These are phyloP conservation scores for Iguana delicatissima DNA, from an alignment of 2,797 vertebrate species.

Conservation along the genomic window DNA sequence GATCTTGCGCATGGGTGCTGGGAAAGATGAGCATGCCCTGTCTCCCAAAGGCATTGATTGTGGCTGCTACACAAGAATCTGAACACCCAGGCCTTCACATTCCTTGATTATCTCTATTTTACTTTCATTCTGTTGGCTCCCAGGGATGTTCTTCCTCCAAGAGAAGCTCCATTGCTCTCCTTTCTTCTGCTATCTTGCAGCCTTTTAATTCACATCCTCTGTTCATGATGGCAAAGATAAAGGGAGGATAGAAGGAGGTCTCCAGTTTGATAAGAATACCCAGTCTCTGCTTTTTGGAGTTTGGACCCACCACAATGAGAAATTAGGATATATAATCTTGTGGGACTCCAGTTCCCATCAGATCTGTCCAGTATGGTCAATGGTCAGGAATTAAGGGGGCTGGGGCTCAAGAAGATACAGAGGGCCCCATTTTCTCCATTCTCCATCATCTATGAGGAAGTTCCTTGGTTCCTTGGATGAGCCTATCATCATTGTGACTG, in stretches of 20 bases:
- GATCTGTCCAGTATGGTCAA: background rate
- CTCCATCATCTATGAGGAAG: no score
- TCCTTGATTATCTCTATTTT: background rate
- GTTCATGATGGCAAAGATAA: background rate
- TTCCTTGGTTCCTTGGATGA: no score
- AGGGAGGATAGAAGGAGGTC: no score
- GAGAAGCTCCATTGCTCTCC: background rate
- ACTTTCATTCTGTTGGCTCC: background rate
- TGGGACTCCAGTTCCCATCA: background rate
- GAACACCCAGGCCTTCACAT: background rate
- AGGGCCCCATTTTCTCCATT: background rate
- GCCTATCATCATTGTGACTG: no score
- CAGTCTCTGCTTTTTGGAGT: background rate
- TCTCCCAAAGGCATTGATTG: background rate
- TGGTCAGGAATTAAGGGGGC: background rate
- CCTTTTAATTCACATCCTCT: background rate
- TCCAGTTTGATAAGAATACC: background rate
- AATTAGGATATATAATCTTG: no score
- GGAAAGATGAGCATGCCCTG: fast-evolving
- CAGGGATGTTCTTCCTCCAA: no score
- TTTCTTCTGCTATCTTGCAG: background rate
- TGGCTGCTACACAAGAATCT: background rate
- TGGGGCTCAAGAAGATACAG: background rate
- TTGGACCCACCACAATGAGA: background rate
- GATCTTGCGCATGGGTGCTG: background rate